These are phyloP conservation scores for Melangyna quadrimaculata DNA, from an alignment of 2,888 invertebrate genomes.

Conservation along the genomic window DNA sequence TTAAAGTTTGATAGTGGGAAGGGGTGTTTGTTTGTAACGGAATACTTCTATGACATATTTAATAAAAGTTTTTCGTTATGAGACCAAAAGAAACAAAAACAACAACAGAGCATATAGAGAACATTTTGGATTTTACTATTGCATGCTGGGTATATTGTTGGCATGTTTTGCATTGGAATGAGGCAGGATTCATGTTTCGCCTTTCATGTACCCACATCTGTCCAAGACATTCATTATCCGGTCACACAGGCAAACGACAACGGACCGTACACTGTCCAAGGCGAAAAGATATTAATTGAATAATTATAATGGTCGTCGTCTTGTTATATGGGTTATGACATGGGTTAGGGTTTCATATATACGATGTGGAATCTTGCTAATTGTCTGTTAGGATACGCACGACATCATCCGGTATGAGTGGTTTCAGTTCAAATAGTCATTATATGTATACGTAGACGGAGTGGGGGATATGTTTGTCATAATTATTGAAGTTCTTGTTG, in stretches of 20 bases:
- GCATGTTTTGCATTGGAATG: slow-evolving; percentile 36
- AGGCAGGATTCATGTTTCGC: slow-evolving; percentile 58
- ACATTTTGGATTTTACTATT: slow-evolving; percentile 47
- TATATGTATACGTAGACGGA: background rate
- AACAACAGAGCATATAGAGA: slow-evolving; percentile 3
- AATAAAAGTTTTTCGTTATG: slow-evolving; percentile 52
- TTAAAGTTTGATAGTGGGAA: background rate
- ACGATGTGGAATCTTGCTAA: slow-evolving; percentile 64
- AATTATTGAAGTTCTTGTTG: slow-evolving; percentile 51
- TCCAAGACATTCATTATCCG: slow-evolving; percentile 72
- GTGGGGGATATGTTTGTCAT: slow-evolving; percentile 50
- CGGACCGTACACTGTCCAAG: slow-evolving; percentile 67
- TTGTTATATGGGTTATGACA: slow-evolving; percentile 72
- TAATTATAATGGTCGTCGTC: slow-evolving; percentile 73
- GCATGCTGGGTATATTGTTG: slow-evolving; percentile 49
- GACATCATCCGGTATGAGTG: slow-evolving; percentile 57
- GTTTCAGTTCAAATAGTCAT: slow-evolving; percentile 33
- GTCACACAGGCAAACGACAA: slow-evolving; percentile 71
- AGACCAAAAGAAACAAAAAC: slow-evolving; percentile 20
- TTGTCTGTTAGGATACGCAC: slow-evolving; percentile 71
- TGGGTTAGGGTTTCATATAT: slow-evolving; percentile 57
- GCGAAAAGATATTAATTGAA: slow-evolving; percentile 74
- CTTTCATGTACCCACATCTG: slow-evolving; percentile 71
- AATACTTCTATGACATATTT: slow-evolving; percentile 61
- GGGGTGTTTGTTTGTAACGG: background rate